Evolutionary conservation across 2,797 vertebrate species (phyloP).

Genomic region (Pseudomugil gertrudae): DNA sequence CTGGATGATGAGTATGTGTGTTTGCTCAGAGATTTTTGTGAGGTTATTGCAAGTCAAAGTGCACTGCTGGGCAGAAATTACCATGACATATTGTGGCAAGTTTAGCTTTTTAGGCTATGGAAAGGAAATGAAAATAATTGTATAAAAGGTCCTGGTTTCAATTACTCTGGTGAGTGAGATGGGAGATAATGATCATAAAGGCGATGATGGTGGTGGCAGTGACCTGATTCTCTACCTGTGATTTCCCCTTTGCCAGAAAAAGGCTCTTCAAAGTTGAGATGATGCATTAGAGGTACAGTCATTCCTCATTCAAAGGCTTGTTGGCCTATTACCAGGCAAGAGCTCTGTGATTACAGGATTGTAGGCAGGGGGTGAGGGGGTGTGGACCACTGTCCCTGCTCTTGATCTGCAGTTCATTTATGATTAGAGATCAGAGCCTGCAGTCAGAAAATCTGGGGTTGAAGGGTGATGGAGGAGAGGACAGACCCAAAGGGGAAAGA

Average conservation of each 20-base stretch:
- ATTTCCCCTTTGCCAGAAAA: constrained; percentile 63
- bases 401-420: constrained; percentile 77
- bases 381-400: constrained; percentile 72
- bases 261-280: constrained; percentile 69
- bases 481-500: constrained; percentile 68
- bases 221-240: constrained; percentile 72
- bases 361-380: constrained; percentile 46
- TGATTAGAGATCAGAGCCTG: constrained; percentile 79
- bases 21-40: constrained; percentile 11
- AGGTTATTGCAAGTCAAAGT: constrained; percentile 43
- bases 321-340: constrained; percentile 68
- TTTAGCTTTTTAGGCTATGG: constrained; percentile 40
- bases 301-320: constrained; percentile 71
- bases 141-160: constrained; percentile 52
- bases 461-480: constrained; percentile 54
- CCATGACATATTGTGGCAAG: constrained; percentile 30
- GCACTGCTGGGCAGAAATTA: constrained; percentile 32
- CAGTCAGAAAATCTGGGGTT: constrained; percentile 66
- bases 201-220: constrained; percentile 60
- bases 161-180: constrained; percentile 36
- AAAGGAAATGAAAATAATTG: constrained; percentile 67
- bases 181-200: constrained; percentile 54
- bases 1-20: constrained; percentile 24
- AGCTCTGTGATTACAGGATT: constrained; percentile 75
- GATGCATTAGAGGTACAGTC: constrained; percentile 72